Evolutionary conservation across 2,888 invertebrate species (phyloP).

Genomic region (Cosmia trapezina): DNA sequence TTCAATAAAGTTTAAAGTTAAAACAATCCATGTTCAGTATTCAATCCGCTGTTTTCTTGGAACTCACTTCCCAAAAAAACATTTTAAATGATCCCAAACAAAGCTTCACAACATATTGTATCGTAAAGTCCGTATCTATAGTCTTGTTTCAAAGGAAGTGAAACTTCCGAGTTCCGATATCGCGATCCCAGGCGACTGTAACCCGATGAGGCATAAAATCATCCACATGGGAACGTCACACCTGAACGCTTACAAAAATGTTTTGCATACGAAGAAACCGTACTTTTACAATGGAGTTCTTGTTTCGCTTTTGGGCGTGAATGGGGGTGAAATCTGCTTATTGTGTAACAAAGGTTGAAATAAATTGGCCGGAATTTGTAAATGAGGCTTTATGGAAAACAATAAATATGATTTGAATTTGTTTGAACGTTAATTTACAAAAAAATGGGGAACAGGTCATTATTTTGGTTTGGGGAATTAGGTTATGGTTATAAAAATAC

Average conservation of each 20-base stretch:
- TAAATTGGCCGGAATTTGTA: conserved; percentile 56
- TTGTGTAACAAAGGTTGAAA: conserved; percentile 37
- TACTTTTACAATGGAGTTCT: conserved; percentile 46
- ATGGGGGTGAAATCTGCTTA: conserved; percentile 30
- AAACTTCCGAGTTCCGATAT: conserved; percentile 54
- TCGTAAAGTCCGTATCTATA: conserved; percentile 32
- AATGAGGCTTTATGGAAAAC: conserved; percentile 30
- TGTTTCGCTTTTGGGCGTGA: conserved; percentile 51
- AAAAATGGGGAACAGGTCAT: not conserved
- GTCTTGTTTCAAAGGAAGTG: conserved; percentile 50
- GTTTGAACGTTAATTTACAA: conserved; percentile 11
- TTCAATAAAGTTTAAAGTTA: not conserved
- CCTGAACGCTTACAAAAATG: conserved; percentile 64
- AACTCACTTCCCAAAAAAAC: conserved; percentile 3
- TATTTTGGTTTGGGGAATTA: conserved; percentile 1
- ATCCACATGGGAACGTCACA: conserved; percentile 62
- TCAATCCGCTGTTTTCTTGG: not conserved
- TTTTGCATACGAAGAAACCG: conserved; percentile 59
- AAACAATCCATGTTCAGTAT: not conserved
- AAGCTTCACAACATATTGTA: conserved; percentile 17
- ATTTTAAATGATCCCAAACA: conserved; percentile 26
- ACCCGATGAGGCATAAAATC: conserved; percentile 64
- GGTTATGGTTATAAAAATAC: not conserved
- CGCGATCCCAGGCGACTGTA: conserved; percentile 53
- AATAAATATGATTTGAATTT: conserved; percentile 38